Base-by-base conservation (phyloP, 1,140 invertebrate species). In the Drosophila bocqueti region DNA sequence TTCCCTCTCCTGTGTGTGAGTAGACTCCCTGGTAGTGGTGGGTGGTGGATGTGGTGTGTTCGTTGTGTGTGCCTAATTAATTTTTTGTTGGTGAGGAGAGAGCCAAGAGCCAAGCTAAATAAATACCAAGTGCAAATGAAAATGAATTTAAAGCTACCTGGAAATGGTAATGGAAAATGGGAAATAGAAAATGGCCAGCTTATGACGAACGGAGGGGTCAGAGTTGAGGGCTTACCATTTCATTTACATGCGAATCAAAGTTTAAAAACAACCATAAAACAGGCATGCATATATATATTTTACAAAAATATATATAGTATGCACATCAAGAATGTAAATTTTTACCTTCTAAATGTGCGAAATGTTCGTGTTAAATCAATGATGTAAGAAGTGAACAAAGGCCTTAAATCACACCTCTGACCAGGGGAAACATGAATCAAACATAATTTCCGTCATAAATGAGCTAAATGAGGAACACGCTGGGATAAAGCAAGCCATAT, bases 31-130 rank as follows among this genome's bases (percentile, higher is more conserved):
- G 26, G 21, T 49, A 11, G 18, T 46, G 45, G 43, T 16, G 15
- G 8, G n/a, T 16, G 31, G 26, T 7, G 11, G 45, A 42, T 24
- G 54, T 50, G 49, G 38, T 62, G 52, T 50, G 47, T 31, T n/a
- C 26, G 50, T 40, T 61, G 43, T 80, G 54, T 81, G 54, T 54
- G 76, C 75, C 69, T 83, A 85, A 85, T 85, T 85, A 85, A 85
- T 85, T 85, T 84, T 84, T 68, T 40, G 43, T 49, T 50, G n/a
- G 10, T 8, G 11, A 11, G 13, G 3, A 42, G 47, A 45, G 29
- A n/a, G 18, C 26, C 64, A 59, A 69, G 62, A 74, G 65, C 73
- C 82, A 78, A 81, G 65, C 62, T 71, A 85, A 85, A 81, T 79
- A 85, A 78, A 73, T 83, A 83, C 63, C n/a, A 62, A 38, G 47